Evolutionary conservation across 2,113 vertebrate species (phyloP).

Genomic region (Colius striatus): DNA sequence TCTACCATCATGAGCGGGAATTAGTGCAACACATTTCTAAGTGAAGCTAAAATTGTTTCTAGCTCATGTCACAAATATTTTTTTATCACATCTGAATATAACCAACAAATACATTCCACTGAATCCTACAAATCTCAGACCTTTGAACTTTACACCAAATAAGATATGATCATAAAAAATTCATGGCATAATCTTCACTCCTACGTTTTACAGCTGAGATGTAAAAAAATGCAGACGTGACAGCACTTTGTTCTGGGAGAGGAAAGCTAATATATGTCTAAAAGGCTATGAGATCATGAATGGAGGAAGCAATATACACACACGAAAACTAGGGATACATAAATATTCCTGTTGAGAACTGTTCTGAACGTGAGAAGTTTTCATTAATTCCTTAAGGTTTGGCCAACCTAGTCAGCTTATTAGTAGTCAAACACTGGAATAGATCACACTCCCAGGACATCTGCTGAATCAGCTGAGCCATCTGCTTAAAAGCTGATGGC

Average conservation of each 20-base stretch:
- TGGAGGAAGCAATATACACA: neutral
- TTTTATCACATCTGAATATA: neutral
- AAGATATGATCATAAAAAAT: conserved; percentile 7
- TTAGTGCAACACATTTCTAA: neutral
- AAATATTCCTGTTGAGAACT: neutral
- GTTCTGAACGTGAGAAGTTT: neutral
- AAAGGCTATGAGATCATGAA: neutral
- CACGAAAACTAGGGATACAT: neutral
- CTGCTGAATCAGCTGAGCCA: conserved; percentile 18
- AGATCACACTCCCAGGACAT: neutral
- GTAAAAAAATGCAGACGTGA: neutral
- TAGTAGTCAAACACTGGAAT: conserved; percentile 18
- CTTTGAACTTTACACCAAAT: conserved; percentile 5
- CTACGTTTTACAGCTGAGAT: neutral
- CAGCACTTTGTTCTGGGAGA: neutral
- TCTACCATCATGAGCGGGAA: neutral
- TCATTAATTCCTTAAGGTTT: neutral
- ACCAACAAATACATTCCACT: neutral
- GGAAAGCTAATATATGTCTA: neutral
- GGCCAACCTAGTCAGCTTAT: neutral
- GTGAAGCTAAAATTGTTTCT: neutral
- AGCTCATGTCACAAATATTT: neutral
- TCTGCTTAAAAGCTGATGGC: conserved; percentile 31
- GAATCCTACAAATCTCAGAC: neutral
- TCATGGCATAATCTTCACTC: conserved; percentile 11